Base-by-base conservation (phyloP, 2,113 vertebrate genomes). In the Rhinolophus ferrumequinum region DNA sequence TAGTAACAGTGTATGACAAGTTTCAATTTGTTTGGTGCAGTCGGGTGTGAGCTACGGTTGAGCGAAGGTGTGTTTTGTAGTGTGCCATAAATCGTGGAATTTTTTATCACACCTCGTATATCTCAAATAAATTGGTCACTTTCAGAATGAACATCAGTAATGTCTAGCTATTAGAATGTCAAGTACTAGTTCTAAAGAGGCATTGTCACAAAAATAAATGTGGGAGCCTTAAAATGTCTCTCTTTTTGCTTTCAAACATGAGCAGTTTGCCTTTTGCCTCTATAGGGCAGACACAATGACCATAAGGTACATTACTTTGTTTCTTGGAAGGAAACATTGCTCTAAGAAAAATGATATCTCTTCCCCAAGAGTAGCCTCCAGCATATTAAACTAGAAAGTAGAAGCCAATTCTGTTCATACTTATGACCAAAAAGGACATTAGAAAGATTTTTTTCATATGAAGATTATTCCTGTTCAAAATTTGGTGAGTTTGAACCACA, bases 391-490 rank as follows among this genome's bases (percentile, higher is more conserved):
- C 30, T 18, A 28, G 0, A 26, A 58, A 28, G 30, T 8, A 75
- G 9, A 33, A 84, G 80, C 50, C 64, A 64, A 28, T 86, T 97
- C 33, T 93, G 7, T 88, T 90, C 64, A 79, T 93, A 44, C 14
- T 75, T 82, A 38, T 38, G 47, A 93, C 11, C 41, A 62, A 77
- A 83, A 83, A 50, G 18, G 11, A 88, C 90, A 88, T 72, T 52
- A 60, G 33, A 14, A 7, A 30, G 8, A 62, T 56, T 70, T 56
- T 30, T 19, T 33, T 75, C 12, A 56, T 81, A 62, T 44, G 67
- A 81, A 77, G 28, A 1, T 18, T 85, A 52, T 21, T 93, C 2
- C 28, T 67, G 9, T 86, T 79, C 26, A 91, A 93, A 84, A 33
- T 1, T 77, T 24, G 67, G 26, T 81, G 26, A 85, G 19, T 79